Evolutionary conservation across 2,888 invertebrate genomes (phyloP), one percentile per base, ranked within the genome.

Genomic region (Zaprionus obscuricornis): DNA sequence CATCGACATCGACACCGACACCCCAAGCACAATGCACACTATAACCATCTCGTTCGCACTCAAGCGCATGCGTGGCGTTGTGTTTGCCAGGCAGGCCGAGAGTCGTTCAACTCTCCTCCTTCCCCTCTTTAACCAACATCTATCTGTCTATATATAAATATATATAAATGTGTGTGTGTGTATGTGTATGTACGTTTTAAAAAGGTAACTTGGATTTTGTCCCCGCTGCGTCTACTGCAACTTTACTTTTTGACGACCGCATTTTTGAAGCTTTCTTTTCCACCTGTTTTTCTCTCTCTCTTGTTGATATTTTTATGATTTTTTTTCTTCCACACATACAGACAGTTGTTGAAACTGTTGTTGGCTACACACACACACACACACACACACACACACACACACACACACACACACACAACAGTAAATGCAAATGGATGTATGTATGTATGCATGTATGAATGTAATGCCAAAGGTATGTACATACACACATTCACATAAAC

Each of bases 181-280:
- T 50, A 29, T 62, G 50, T 49, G 47, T 58, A 34, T 49, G 62
- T 59, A 62, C 52, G 69, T 49, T 74, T 84, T 69, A 42, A 79
- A 85, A 79, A 79, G 84, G 84, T 76, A 77, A 59, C 66, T 84
- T 66, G 54, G 50, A 79, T 73, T 66, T 83, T 83, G 83, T 79
- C 79, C 83, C 85, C 85, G 65, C 74, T 57, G 46, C 76, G 81
- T 77, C 76, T 69, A 43, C 58, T 82, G 77, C 85, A 79, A 77
- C 79, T 81, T 84, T 68, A 63, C 64, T 86, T 86, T 85, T 86
- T 81, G 82, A 82, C 83, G 81, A 82, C 81, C 81, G 81, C 81
- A 82, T 82, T 82, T 81, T 78, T 82, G 68, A 86, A 74, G 86
- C 81, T 86, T 86, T 82, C 86, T 82, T 82, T 82, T 82, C 86